phyloP scores from a whole-genome alignment of 2,113 vertebrate species.

The Murina feae region DNA sequence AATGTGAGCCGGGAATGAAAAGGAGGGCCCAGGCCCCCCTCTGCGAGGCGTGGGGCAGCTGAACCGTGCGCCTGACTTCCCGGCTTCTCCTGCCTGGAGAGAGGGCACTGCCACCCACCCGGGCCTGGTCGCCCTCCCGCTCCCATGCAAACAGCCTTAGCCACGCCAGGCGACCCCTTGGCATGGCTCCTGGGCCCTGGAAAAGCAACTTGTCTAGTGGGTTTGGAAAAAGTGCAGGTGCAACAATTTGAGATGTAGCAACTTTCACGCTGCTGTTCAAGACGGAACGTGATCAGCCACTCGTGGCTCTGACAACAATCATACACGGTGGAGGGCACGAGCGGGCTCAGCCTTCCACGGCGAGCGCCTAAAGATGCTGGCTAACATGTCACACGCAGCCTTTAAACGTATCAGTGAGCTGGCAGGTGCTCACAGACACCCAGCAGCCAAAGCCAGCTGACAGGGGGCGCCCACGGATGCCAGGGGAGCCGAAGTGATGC shows the following conservation, averaged over 20 bases:
- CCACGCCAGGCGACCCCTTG: accelerated
- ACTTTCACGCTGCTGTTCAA: background rate
- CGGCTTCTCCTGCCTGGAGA: background rate
- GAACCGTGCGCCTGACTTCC: accelerated
- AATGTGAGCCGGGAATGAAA: accelerated
- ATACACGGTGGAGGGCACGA: accelerated
- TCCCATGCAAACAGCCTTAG: accelerated
- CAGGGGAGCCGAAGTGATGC: no score
- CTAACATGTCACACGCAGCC: accelerated
- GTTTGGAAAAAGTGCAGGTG: background rate
- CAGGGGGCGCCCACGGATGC: accelerated
- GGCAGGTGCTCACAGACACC: background rate
- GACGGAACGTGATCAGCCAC: no score
- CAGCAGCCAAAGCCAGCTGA: background rate
- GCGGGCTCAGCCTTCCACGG: no score
- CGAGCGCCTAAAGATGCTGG: no score
- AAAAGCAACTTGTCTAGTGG: background rate
- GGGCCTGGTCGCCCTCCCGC: background rate
- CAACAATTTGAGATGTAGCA: background rate
- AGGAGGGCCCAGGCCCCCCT: accelerated
- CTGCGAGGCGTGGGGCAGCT: background rate
- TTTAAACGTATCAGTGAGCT: no score
- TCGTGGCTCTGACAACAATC: no score
- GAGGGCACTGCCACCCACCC: accelerated
- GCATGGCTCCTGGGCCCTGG: accelerated